Evolutionary conservation across 2,113 vertebrate genomes (phyloP), one percentile per base, ranked within the genome.

Genomic region (Taurulus bubalis): DNA sequence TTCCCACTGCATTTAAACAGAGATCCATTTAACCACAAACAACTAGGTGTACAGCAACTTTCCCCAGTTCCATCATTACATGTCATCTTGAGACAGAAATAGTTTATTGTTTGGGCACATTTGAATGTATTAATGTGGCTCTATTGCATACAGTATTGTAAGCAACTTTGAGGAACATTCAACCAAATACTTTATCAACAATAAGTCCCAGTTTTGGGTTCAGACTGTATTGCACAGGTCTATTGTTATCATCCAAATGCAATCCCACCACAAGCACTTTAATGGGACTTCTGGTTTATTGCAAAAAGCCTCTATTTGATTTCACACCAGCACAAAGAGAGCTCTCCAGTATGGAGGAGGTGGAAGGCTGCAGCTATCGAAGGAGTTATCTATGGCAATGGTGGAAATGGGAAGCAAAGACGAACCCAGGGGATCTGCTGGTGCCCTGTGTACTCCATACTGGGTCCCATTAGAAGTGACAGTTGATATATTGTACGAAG

Each of bases 401-500:
- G 84, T 81, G 78, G 74, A 83, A 88, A 77, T 65, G 82, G 56
- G 88, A 92, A 86, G 87, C 82, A 86, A 84, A 89, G 89, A 86
- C 28, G 75, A 81, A 71, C 92, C 88, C 86, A 71, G 26, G 93
- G 91, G 91, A 92, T 74, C 30, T 22, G 77, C 77, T 2, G 77
- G 81, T 65, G 78, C 78, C 79, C 75, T 73, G 60, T 85, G 80
- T 88, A 65, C 87, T 80, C 88, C 69, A 81, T 76, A 76, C 87
- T 75, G 86, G 68, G 75, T 79, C 86, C 93, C 86, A 94, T 94
- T 93, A 93, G 83, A 92, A 85, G 89, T 94, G 95, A 91, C 94
- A 95, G 93, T 89, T 95, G 95, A 90, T 95, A 88, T 95, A 95
- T 94, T 90, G 89, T 88, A 90, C 82, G 60, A 87, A 87, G 90